Evolutionary conservation across 2,888 invertebrate species (phyloP).

Genomic region (Phymatocera aterrima): DNA sequence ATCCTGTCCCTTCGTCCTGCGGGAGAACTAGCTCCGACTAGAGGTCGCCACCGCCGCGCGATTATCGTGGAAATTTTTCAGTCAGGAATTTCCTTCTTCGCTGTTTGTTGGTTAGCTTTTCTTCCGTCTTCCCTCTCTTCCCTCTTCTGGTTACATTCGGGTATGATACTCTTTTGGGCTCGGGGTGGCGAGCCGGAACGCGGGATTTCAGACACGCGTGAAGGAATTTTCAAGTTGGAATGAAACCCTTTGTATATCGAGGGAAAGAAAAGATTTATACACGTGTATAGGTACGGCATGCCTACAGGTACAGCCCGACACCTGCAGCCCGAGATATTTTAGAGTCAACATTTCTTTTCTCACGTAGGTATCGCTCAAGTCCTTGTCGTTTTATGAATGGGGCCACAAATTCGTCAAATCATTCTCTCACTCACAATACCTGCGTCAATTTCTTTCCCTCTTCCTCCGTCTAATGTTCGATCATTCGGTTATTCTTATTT

Average conservation of each 20-base stretch:
- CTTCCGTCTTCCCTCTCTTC: background rate
- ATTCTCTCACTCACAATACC: slow-evolving; percentile 33
- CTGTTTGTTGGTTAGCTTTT: background rate
- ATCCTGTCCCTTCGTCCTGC: background rate
- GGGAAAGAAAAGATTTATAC: slow-evolving; percentile 28
- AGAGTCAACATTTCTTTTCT: slow-evolving; percentile 30
- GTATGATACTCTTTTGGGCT: no score
- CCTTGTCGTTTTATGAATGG: slow-evolving; percentile 23
- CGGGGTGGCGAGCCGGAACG: background rate
- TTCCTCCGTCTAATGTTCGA: background rate
- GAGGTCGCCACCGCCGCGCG: background rate
- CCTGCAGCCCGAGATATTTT: slow-evolving; percentile 38
- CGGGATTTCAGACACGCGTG: background rate
- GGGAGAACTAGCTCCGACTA: background rate
- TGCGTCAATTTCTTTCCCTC: background rate
- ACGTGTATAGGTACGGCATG: no score
- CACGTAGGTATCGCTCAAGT: slow-evolving; percentile 22
- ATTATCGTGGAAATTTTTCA: background rate
- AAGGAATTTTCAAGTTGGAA: slow-evolving; percentile 23
- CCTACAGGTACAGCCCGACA: slow-evolving; percentile 35
- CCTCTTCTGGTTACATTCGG: background rate
- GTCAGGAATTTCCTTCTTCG: background rate
- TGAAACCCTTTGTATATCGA: background rate
- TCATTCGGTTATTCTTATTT: background rate
- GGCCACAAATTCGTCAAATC: slow-evolving; percentile 26